Percentiles rank a stretch among this genome's conserved stretches.
Evolutionary conservation across 2,113 vertebrate species (phyloP).

Genomic region (Origma solitaria): DNA sequence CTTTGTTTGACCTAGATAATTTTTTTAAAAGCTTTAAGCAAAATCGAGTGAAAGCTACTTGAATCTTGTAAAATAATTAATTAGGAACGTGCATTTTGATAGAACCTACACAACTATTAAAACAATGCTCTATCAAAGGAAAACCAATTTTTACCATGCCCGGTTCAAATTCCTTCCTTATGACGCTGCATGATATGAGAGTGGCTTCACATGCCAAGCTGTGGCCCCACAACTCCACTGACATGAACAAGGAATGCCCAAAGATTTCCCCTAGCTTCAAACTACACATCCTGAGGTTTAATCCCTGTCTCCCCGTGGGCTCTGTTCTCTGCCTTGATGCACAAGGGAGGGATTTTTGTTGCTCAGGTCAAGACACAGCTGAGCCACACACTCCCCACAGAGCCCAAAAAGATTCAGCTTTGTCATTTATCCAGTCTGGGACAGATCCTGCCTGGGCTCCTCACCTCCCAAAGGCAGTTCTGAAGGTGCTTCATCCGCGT

Average conservation of each 20-base stretch:
- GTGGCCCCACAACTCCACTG: background rate
- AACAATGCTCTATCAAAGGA: background rate
- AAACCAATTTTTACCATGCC: background rate
- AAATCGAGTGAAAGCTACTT: background rate
- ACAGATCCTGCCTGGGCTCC: background rate
- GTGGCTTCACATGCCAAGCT: background rate
- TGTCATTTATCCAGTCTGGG: background rate
- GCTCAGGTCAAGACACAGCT: background rate
- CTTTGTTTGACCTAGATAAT: background rate
- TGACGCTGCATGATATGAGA: fast-evolving
- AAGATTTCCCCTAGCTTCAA: background rate
- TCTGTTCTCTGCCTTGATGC: background rate
- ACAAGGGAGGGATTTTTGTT: background rate
- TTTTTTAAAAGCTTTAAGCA: background rate
- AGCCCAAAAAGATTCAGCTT: background rate
- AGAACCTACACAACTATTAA: background rate
- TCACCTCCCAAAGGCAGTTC: background rate
- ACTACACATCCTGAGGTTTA: background rate
- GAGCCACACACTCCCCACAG: fast-evolving
- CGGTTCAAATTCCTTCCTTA: background rate
- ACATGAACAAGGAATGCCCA: fast-evolving
- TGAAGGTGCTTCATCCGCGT: background rate
- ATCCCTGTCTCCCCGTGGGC: fast-evolving
- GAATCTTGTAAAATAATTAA: background rate
- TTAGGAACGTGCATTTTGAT: background rate